These are phyloP conservation scores for Agrochola lota DNA, from an alignment of 2,888 invertebrate species.

Conservation along the genomic window DNA sequence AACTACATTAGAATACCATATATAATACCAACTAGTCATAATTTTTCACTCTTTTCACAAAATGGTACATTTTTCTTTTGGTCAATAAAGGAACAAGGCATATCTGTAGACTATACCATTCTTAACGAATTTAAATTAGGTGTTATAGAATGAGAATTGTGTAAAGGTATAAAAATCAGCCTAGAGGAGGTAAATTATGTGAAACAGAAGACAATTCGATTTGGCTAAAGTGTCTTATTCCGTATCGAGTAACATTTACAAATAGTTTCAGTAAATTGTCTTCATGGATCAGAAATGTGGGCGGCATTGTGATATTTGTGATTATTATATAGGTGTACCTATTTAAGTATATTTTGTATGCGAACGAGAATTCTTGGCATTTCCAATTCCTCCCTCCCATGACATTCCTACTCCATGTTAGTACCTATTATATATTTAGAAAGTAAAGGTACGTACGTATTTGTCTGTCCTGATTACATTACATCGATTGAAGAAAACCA, in stretches of 20 bases:
- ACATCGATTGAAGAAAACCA: neutral
- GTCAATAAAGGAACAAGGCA: neutral
- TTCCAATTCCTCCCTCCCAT: neutral
- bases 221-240: constrained; percentile 1
- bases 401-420: neutral
- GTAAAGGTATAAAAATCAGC: neutral
- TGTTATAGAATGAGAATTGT: neutral
- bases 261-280: constrained; percentile 10
- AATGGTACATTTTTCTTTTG: neutral
- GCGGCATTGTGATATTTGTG: constrained; percentile 4
- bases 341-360: neutral
- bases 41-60: neutral
- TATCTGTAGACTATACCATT: neutral
- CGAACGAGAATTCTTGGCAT: neutral
- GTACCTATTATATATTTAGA: neutral
- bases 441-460: neutral
- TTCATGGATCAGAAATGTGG: constrained; percentile 8
- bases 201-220: constrained; percentile 5
- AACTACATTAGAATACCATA: too few relatives aligned
- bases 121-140: constrained; percentile 6
- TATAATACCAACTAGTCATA: too few relatives aligned
- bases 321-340: constrained; percentile 2
- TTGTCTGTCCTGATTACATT: neutral
- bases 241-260: constrained; percentile 9
- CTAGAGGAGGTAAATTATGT: neutral